phyloP scores from a whole-genome alignment of 2,888 invertebrate species.

The Eupsilia transversa region DNA sequence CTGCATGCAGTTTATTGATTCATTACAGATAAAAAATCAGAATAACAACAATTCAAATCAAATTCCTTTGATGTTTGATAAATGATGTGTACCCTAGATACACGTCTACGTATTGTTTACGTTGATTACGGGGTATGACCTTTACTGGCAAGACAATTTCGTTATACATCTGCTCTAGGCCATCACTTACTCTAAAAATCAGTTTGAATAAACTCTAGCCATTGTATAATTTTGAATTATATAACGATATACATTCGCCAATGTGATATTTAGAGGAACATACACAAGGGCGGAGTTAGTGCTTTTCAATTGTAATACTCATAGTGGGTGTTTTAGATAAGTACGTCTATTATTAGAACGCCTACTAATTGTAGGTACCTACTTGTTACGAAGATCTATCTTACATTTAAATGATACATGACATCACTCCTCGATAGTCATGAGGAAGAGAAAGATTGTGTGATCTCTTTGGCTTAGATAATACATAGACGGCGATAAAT shows the following conservation, averaged over 20 bases:
- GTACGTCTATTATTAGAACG: constrained; percentile 48
- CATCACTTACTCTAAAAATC: constrained; percentile 38
- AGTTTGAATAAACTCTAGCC: constrained; percentile 40
- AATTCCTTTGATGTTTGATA: constrained; percentile 63
- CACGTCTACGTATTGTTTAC: constrained; percentile 45
- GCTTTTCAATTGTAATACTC: constrained; percentile 35
- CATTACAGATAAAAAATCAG: constrained; percentile 55
- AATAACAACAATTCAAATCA: constrained; percentile 64
- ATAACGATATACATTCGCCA: constrained; percentile 40
- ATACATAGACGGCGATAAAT: constrained; percentile 59
- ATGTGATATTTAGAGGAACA: constrained; percentile 33
- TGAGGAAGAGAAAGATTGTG: constrained; percentile 72
- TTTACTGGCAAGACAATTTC: constrained; percentile 52
- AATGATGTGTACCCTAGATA: constrained; percentile 61
- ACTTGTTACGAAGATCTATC: constrained; percentile 48
- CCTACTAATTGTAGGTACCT: constrained; percentile 49
- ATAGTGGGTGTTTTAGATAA: constrained; percentile 49
- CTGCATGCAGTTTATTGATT: constrained; percentile 45
- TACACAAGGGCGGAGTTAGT: constrained; percentile 48
- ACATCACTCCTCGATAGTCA: constrained; percentile 57
- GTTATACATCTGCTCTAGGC: constrained; percentile 58
- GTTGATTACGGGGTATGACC: constrained; percentile 59
- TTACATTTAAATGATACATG: constrained; percentile 64
- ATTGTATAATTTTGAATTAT: constrained; percentile 47
- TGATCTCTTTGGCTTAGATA: constrained; percentile 70